Conservation (phyloP, 2,888 invertebrate species). For the Drosophila helvetica region DNA sequence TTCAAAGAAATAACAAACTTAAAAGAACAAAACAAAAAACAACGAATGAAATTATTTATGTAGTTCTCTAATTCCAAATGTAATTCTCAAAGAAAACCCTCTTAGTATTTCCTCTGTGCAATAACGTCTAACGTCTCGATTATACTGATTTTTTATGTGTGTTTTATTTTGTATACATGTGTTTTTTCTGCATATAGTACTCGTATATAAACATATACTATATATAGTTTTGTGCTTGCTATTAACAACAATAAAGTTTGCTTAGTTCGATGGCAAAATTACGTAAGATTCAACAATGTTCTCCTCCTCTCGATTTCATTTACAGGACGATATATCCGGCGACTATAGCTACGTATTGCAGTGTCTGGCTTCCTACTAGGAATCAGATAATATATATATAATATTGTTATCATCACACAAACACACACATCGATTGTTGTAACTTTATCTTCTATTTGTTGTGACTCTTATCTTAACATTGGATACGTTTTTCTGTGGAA, state of each 20-base stretch:
- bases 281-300: conserved; percentile 36
- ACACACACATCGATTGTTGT: conserved; percentile 19
- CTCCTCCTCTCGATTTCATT: conserved; percentile 47
- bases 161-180: conserved; percentile 75
- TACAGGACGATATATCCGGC: conserved; percentile 88
- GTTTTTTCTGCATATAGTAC: conserved; percentile 42
- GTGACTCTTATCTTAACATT: conserved; percentile 15
- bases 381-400: conserved; percentile 11
- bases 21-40: conserved; percentile 25
- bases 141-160: conserved; percentile 42
- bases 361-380: conserved; percentile 79
- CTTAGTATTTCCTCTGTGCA: conserved; percentile 42
- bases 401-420: neutral
- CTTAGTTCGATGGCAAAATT: conserved; percentile 32
- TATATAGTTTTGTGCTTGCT: conserved; percentile 59
- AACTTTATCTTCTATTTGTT: conserved; percentile 34
- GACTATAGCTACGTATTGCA: conserved; percentile 88
- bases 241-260: conserved; percentile 63
- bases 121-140: conserved; percentile 51
- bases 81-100: conserved; percentile 3
- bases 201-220: conserved; percentile 3
- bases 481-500: conserved; percentile 7
- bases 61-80: conserved; percentile 40
- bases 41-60: conserved; percentile 44
- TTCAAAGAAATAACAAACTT: conserved; percentile 17